Percentiles rank a stretch among this genome's conserved stretches.
These are phyloP conservation scores for Colistium nudipinnis DNA, from an alignment of 2,113 vertebrate species.

Conservation along the genomic window DNA sequence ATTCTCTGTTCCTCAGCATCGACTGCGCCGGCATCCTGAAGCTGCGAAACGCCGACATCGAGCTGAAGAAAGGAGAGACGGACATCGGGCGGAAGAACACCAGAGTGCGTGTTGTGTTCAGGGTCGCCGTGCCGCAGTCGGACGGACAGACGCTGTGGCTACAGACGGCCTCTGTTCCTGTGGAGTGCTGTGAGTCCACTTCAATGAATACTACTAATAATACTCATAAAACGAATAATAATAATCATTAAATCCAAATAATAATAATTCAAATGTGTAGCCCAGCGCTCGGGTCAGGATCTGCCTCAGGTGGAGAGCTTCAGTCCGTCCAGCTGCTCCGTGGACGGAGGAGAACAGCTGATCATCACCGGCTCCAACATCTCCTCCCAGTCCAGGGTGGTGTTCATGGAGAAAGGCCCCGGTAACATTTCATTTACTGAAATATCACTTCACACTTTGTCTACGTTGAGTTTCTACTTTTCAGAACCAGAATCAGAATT, in stretches of 20 bases:
- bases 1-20: constrained; percentile 79
- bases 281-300: constrained; percentile 95
- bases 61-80: constrained; percentile 95
- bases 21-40: constrained; percentile 97
- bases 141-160: constrained; percentile 89
- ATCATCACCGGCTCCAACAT: constrained; percentile 91
- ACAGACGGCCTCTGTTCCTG: constrained; percentile 89
- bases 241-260: too few species aligned
- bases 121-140: constrained; percentile 89
- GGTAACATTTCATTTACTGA: constrained; percentile 72
- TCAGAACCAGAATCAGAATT: too few species aligned
- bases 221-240: too few species aligned
- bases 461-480: neutral
- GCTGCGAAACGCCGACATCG: constrained; percentile 97
- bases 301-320: constrained; percentile 93
- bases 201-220: too few species aligned
- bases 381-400: constrained; percentile 90
- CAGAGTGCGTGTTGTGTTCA: constrained; percentile 92
- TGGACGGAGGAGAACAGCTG: constrained; percentile 90
- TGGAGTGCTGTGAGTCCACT: constrained; percentile 94
- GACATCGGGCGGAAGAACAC: constrained; percentile 98
- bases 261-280: too few species aligned
- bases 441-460: neutral
- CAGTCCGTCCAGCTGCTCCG: constrained; percentile 85
- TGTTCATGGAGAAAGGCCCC: constrained; percentile 92